These are phyloP conservation scores for Acanthurus lineatus DNA, from an alignment of 2,797 vertebrate genomes.

Conservation along the genomic window DNA sequence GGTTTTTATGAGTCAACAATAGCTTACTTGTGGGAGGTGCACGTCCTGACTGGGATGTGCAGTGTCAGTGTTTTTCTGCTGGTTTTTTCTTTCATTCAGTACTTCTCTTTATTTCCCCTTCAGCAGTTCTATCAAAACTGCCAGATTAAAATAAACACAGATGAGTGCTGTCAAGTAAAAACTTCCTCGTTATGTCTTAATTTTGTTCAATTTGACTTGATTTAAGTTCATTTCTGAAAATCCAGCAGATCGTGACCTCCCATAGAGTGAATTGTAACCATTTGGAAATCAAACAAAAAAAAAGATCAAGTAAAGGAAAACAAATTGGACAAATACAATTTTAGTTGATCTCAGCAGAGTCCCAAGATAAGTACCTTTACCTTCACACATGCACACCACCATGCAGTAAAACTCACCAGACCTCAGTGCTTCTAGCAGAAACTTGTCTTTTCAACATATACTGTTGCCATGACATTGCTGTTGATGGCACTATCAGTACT, in stretches of 20 bases:
- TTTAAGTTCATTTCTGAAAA: conserved; percentile 27
- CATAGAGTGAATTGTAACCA: conserved; percentile 15
- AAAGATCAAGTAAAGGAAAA: conserved; percentile 12
- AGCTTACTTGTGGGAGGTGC: conserved; percentile 49
- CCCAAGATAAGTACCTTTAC: conserved; percentile 78
- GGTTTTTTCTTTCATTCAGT: conserved; percentile 28
- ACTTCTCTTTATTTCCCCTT: conserved; percentile 3
- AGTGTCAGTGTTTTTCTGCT: conserved; percentile 34
- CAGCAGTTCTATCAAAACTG: not conserved
- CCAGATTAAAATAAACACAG: not conserved
- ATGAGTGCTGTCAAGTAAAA: not conserved
- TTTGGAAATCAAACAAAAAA: conserved; percentile 24
- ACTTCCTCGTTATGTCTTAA: not conserved
- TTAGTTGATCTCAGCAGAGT: conserved; percentile 60
- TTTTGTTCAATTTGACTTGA: conserved; percentile 35
- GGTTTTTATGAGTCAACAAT: conserved; percentile 30
- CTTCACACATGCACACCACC: conserved; percentile 64
- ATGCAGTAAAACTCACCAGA: conserved; percentile 73
- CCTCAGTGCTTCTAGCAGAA: conserved; percentile 64
- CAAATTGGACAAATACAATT: conserved; percentile 6
- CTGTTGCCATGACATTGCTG: conserved; percentile 70
- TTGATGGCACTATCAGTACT: conserved; percentile 60
- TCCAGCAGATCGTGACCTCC: conserved; percentile 48
- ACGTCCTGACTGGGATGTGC: conserved; percentile 17
- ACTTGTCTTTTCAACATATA: conserved; percentile 54